Evolutionary conservation across 2,888 invertebrate species (phyloP).

Genomic region (Ernsta delagoae): DNA sequence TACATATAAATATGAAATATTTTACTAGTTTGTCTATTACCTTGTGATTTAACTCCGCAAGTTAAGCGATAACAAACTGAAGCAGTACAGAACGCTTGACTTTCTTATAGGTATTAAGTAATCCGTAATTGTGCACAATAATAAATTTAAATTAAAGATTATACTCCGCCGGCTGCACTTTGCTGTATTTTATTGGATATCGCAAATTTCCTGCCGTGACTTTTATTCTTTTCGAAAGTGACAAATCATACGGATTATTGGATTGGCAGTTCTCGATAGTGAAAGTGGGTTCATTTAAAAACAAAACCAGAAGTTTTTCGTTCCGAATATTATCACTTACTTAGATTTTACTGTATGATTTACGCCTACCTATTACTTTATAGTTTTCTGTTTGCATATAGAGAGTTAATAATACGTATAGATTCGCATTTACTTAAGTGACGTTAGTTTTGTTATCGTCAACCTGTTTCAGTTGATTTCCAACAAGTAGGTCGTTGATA

Average conservation of each 20-base stretch:
- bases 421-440: background rate
- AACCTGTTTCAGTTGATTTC: conserved; percentile 4
- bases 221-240: conserved; percentile 28
- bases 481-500: background rate
- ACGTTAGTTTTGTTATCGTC: background rate
- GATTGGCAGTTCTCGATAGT: conserved; percentile 8
- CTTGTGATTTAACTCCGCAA: background rate
- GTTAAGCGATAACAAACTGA: background rate
- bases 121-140: no score
- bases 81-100: no score
- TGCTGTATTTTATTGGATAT: conserved; percentile 20
- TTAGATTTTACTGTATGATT: background rate
- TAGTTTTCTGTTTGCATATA: background rate
- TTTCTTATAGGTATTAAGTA: no score
- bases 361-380: background rate
- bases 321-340: background rate
- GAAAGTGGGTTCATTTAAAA: conserved; percentile 27
- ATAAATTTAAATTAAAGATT: background rate
- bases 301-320: conserved; percentile 14
- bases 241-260: conserved; percentile 19
- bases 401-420: background rate
- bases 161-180: conserved; percentile 9
- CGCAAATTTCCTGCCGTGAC: background rate
- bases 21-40: background rate
- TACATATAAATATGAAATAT: fast-evolving